Conservation (phyloP, 2,888 invertebrate genomes). For the Pharmacophagus antenor region DNA sequence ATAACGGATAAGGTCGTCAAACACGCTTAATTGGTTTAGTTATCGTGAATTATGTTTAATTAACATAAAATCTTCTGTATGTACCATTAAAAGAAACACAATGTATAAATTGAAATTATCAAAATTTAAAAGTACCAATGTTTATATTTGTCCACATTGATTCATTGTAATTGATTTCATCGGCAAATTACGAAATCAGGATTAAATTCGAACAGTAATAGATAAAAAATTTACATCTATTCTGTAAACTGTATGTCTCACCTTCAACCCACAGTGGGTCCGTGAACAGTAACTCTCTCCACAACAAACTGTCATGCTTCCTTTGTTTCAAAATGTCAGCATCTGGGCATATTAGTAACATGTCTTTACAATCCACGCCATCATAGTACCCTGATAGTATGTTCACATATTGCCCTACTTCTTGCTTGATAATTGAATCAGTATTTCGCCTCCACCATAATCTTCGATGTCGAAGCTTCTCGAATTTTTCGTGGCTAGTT, state of each 20-base stretch:
- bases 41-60: too few relatives aligned
- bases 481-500: constrained; percentile 53
- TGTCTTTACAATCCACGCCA: constrained; percentile 55
- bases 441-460: constrained; percentile 56
- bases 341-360: constrained; percentile 64
- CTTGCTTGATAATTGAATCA: constrained; percentile 41
- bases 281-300: constrained; percentile 68
- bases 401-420: constrained; percentile 44
- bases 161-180: too few relatives aligned
- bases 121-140: too few relatives aligned
- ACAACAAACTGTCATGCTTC: constrained; percentile 60
- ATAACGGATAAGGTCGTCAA: too few relatives aligned
- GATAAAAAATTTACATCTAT: background rate
- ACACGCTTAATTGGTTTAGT: too few relatives aligned
- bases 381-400: constrained; percentile 44
- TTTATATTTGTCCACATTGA: too few relatives aligned
- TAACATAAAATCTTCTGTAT: too few relatives aligned
- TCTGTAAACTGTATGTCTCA: constrained; percentile 33
- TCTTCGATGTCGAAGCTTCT: constrained; percentile 61
- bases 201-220: too few relatives aligned
- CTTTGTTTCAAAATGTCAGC: constrained; percentile 59
- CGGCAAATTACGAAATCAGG: too few relatives aligned
- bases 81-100: too few relatives aligned
- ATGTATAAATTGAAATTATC: too few relatives aligned
- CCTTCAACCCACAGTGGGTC: constrained; percentile 65